These are phyloP conservation scores for Sisor rabdophorus DNA, from an alignment of 2,113 vertebrate species.

Conservation along the genomic window DNA sequence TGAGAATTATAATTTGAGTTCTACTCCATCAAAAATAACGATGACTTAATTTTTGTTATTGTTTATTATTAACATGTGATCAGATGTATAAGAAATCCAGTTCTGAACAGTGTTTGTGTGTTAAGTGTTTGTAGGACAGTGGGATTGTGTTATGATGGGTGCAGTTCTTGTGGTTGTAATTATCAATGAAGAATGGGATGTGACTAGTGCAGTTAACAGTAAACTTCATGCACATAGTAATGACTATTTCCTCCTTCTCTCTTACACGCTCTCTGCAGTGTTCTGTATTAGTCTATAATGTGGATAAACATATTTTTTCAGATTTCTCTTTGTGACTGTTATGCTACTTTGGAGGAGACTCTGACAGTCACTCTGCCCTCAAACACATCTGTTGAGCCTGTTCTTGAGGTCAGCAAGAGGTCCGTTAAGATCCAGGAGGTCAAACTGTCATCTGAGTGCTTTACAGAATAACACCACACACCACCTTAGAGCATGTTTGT, in stretches of 20 bases:
- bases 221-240: too few relatives aligned
- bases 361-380: constrained; percentile 71
- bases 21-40: neutral
- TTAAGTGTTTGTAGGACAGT: too few relatives aligned
- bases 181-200: neutral
- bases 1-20: constrained; percentile 60
- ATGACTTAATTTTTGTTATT: neutral
- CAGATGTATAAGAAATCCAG: too few relatives aligned
- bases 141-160: neutral
- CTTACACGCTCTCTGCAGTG: neutral
- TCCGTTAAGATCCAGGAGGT: constrained; percentile 52
- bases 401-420: constrained; percentile 46
- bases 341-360: constrained; percentile 73
- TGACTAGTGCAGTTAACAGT: neutral
- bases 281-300: neutral
- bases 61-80: neutral
- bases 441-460: constrained; percentile 36
- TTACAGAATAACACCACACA: constrained; percentile 23
- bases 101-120: neutral
- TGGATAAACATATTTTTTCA: constrained; percentile 47
- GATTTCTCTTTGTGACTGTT: constrained; percentile 78
- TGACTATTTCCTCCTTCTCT: too few relatives aligned
- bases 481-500: neutral
- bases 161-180: neutral
- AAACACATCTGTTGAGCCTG: constrained; percentile 30